Base-by-base conservation (phyloP, 2,797 vertebrate genomes). In the Pogonophryne albipinna region DNA sequence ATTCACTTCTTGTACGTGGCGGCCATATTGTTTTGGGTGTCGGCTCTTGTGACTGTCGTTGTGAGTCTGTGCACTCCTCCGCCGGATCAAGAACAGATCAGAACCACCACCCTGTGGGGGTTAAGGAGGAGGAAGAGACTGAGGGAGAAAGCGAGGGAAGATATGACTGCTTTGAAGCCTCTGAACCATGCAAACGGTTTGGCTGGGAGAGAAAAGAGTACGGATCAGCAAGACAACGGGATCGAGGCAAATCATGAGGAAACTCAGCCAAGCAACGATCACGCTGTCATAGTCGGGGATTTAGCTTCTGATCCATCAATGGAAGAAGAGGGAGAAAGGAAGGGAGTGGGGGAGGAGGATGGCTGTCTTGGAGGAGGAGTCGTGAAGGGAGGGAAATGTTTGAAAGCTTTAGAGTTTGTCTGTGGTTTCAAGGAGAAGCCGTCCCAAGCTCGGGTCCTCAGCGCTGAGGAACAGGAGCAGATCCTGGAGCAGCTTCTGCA, bases 1-100 rank as follows among this genome's bases (percentile, higher is more conserved):
- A 71, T 99, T 66, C 97, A 99, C 65, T 99, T 99, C 84, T 99
- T 99, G 98, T 99, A 99, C 11, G 91, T 98, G 74, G 98, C 98
- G 0, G 96, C 96, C 1, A 91, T 89, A 1, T 91, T 99, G 72
- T 99, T 99, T 84, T 99, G 98, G 98, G 88, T 96, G 82, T 96
- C 98, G 0, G 95, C 92, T 38, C 66, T 93, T 4, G 94, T 98
- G 62, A 93, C 95, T 5, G 84, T 97, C 0, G 85, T 94, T 20
- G 95, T 98, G 52, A 99, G 98, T 85, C 95, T 98, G 3, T 95
- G 96, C 71, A 98, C 97, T 0, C 80, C 95, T 8, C 96, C 97
- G 0, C 98, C 97, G 12, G 90, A 78, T 0, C 92, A 95, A 68
- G 96, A 98, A 23, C 97, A 96, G 87, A 92, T 97, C n/a, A 79